Conservation (phyloP, 2,888 invertebrate species). For the Xanthia togata region DNA sequence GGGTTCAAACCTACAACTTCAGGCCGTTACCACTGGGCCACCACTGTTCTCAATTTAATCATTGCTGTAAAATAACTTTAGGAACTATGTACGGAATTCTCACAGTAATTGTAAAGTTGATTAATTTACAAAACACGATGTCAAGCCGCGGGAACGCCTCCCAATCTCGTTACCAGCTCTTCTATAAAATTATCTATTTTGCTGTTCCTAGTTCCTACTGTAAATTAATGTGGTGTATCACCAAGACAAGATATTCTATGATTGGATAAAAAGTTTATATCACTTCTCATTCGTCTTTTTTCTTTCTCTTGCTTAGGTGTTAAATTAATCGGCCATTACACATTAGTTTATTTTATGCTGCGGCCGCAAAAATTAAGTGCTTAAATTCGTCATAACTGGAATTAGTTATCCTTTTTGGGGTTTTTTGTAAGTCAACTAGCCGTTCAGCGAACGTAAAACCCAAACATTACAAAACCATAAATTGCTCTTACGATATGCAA, state of each 20-base stretch:
- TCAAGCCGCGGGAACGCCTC: conserved; percentile 44
- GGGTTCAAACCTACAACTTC: too few relatives aligned
- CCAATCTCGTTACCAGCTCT: conserved; percentile 40
- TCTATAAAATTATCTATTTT: conserved; percentile 43
- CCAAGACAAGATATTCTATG: neutral
- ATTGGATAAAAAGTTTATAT: neutral
- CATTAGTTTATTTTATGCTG: neutral
- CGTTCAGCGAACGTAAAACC: conserved; percentile 1
- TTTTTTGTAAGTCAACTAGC: neutral
- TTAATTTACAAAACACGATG: conserved; percentile 40
- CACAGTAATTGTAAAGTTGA: conserved; percentile 42
- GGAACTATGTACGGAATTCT: conserved; percentile 25
- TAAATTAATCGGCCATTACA: neutral
- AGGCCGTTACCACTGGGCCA: too few relatives aligned
- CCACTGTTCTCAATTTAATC: neutral
- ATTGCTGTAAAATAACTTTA: neutral
- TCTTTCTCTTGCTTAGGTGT: neutral
- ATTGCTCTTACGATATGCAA: conserved; percentile 42
- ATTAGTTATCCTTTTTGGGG: conserved; percentile 3
- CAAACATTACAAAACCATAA: conserved; percentile 34
- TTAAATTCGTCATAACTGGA: neutral
- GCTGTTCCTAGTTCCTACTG: conserved; percentile 11
- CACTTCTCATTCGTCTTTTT: neutral
- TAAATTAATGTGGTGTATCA: conserved; percentile 20
- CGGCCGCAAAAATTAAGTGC: neutral